Conservation (phyloP, 1,140 invertebrate genomes). For the Lutraria rhynchaena region DNA sequence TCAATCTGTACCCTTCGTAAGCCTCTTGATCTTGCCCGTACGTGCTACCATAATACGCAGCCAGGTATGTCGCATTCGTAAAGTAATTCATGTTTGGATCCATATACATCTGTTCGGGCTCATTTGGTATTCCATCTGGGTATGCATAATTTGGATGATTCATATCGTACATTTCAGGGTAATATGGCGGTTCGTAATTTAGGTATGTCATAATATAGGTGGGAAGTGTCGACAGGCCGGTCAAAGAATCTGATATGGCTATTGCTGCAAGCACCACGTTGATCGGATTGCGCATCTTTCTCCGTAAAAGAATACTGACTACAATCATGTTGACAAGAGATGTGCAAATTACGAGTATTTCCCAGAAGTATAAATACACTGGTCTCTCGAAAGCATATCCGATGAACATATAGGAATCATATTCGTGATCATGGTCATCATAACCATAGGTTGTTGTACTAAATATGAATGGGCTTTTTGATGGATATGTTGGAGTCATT, state of each 20-base stretch:
- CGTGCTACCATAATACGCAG: too few relatives aligned
- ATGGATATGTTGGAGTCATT: too few relatives aligned
- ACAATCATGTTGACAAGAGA: constrained; percentile 21
- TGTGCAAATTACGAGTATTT: constrained; percentile 26
- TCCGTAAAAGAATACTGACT: constrained; percentile 24
- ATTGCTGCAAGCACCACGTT: constrained; percentile 45
- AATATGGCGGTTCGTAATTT: constrained; percentile 2
- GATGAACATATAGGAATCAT: neutral
- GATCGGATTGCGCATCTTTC: constrained; percentile 43
- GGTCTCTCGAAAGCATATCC: constrained; percentile 41
- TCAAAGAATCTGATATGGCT: constrained; percentile 43
- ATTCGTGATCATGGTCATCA: neutral
- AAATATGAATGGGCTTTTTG: neutral
- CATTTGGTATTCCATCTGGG: neutral
- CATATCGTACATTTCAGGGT: too few relatives aligned
- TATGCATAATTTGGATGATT: neutral
- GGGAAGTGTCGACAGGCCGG: constrained; percentile 40
- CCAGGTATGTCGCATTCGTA: too few relatives aligned
- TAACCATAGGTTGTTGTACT: neutral
- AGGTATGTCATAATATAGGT: constrained; percentile 44
- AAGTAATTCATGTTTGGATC: neutral
- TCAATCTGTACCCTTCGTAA: neutral
- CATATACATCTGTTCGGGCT: neutral
- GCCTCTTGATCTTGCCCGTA: too few relatives aligned
- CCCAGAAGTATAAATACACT: constrained; percentile 39